phyloP scores from a whole-genome alignment of 1,140 invertebrate genomes.

The Drosophila suzukii region DNA sequence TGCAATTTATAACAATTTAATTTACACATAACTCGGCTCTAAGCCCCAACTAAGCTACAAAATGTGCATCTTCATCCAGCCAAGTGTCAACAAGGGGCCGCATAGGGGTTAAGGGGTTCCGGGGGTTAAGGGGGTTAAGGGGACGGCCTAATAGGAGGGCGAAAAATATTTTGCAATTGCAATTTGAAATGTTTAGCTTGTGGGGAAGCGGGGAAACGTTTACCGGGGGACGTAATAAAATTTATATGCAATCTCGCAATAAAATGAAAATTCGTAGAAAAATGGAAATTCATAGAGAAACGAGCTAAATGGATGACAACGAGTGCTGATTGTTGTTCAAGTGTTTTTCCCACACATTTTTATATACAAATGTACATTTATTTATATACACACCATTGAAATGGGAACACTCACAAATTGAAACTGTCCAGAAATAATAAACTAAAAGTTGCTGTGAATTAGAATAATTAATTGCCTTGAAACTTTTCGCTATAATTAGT shows the following conservation, averaged over 20 bases:
- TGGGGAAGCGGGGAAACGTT: not conserved
- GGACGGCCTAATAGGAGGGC: slow-evolving; percentile 6
- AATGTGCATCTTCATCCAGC: slow-evolving; percentile 30
- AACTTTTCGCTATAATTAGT: not conserved
- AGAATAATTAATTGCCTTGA: slow-evolving; percentile 6
- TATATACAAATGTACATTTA: not conserved
- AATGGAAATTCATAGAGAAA: slow-evolving; percentile 22
- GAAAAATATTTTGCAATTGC: slow-evolving; percentile 48
- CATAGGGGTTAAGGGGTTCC: not conserved
- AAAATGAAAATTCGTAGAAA: slow-evolving; percentile 33
- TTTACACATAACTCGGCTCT: slow-evolving; percentile 64
- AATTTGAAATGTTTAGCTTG: slow-evolving; percentile 37
- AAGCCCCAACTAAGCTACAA: slow-evolving; percentile 46
- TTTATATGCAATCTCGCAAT: slow-evolving; percentile 31
- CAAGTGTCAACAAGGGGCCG: slow-evolving; percentile 29
- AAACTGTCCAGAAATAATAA: slow-evolving; percentile 15
- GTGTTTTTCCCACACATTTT: not conserved
- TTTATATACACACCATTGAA: slow-evolving; percentile 1
- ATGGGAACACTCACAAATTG: slow-evolving; percentile 11
- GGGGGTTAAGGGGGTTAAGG: slow-evolving; percentile 1
- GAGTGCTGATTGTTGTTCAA: slow-evolving; percentile 13
- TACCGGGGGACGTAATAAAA: slow-evolving; percentile 17
- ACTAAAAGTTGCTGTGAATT: slow-evolving; percentile 1
- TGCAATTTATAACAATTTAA: slow-evolving; percentile 77
- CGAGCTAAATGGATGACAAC: slow-evolving; percentile 18